phyloP scores from a whole-genome alignment of 2,888 invertebrate species.

The Bembecia ichneumoniformis region DNA sequence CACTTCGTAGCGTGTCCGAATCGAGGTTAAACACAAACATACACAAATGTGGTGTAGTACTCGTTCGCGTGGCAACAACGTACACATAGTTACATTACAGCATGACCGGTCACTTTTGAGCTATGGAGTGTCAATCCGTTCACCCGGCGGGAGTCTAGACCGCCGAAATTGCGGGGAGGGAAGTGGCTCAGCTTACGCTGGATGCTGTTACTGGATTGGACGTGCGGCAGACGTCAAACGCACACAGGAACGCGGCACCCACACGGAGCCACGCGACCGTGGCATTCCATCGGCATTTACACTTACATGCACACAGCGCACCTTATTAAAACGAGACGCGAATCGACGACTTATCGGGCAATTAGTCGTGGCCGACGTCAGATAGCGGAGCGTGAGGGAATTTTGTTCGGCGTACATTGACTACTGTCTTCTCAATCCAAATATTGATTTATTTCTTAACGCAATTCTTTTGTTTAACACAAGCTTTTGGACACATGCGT shows the following conservation, averaged over 20 bases:
- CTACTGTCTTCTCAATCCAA: constrained; percentile 10
- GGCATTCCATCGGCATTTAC: constrained; percentile 67
- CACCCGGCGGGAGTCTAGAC: constrained; percentile 25
- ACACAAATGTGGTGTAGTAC: constrained; percentile 31
- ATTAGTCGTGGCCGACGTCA: constrained; percentile 66
- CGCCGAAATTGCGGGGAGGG: constrained; percentile 27
- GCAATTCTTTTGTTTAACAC: not conserved
- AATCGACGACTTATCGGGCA: constrained; percentile 73
- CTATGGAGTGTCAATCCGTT: constrained; percentile 38
- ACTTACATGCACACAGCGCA: constrained; percentile 61
- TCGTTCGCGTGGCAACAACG: constrained; percentile 66
- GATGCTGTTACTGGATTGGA: constrained; percentile 20
- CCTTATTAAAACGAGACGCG: constrained; percentile 73
- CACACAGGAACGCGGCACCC: constrained; percentile 41
- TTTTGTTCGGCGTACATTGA: constrained; percentile 50
- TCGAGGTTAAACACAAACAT: constrained; percentile 66
- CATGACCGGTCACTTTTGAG: constrained; percentile 30
- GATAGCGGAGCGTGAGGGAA: constrained; percentile 38
- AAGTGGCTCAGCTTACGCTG: constrained; percentile 30
- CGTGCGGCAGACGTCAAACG: constrained; percentile 68
- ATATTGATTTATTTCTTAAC: not conserved
- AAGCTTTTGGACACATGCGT: not conserved
- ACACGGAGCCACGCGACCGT: constrained; percentile 51
- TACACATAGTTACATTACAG: constrained; percentile 48
- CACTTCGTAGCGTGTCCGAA: constrained; percentile 59